Evolutionary conservation across 1,140 invertebrate species (phyloP).

Genomic region (Solenopsis invicta): DNA sequence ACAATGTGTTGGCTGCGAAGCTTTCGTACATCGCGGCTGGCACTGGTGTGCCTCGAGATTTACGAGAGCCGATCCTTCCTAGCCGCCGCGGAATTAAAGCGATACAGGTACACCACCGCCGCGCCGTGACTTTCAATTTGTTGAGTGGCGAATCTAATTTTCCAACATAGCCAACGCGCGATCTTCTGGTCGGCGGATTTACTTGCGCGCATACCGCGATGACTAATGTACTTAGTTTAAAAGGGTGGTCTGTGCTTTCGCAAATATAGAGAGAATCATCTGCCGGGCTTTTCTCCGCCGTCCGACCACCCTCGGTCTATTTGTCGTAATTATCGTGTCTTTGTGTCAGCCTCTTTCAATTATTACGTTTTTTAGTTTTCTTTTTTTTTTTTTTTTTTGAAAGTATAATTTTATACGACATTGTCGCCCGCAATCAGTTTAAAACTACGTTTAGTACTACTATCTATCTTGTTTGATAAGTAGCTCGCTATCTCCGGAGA

Average conservation of each 20-base stretch:
- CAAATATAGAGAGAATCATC: constrained; percentile 50
- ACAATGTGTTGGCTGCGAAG: constrained; percentile 46
- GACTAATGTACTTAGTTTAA: constrained; percentile 62
- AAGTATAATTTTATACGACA: background rate
- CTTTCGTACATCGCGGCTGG: constrained; percentile 35
- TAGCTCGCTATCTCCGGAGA: background rate
- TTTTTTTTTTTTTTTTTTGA: background rate
- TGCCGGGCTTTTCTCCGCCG: background rate
- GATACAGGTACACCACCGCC: constrained; percentile 60
- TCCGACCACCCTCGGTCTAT: background rate
- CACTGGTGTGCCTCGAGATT: constrained; percentile 58
- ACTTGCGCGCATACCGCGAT: constrained; percentile 58
- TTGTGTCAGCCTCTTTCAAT: background rate
- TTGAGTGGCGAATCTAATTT: constrained; percentile 70
- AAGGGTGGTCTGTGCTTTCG: constrained; percentile 34
- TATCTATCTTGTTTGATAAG: background rate
- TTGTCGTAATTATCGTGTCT: background rate
- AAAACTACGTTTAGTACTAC: too few relatives aligned
- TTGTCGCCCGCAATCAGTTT: background rate
- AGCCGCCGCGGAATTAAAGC: constrained; percentile 68
- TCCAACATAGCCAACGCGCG: constrained; percentile 45
- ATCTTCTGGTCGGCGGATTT: constrained; percentile 57
- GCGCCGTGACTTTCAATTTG: constrained; percentile 76
- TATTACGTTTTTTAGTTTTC: background rate
- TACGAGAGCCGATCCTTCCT: constrained; percentile 71